A percentile compares a stretch with the other conserved stretches of the same genome.
Evolutionary conservation across 2,888 invertebrate species (phyloP).

Genomic region (Cyclophora albipunctata): DNA sequence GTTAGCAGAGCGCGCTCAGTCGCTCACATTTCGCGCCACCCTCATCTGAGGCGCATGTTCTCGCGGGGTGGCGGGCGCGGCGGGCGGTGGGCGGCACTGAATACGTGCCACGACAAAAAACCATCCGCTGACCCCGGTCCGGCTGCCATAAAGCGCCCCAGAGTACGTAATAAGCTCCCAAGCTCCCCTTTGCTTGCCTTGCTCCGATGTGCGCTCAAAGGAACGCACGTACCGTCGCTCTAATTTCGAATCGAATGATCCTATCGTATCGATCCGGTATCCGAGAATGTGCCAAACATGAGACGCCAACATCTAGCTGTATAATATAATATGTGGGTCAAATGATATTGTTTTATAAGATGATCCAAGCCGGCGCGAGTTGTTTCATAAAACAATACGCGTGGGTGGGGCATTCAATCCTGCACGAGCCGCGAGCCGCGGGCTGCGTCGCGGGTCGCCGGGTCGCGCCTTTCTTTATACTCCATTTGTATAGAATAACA

Average conservation of each 20-base stretch:
- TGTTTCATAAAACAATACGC: not conserved
- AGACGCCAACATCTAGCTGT: conserved; percentile 5
- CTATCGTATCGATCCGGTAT: conserved; percentile 17
- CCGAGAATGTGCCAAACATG: conserved; percentile 14
- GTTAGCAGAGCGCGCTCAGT: conserved; percentile 17
- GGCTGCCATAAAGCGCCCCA: conserved; percentile 55
- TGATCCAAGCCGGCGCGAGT: not conserved
- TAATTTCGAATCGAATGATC: conserved; percentile 53
- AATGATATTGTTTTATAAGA: conserved; percentile 11
- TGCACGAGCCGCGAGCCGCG: too few relatives aligned
- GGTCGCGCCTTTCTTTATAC: too few relatives aligned
- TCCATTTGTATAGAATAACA: too few relatives aligned
- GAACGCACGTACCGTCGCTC: conserved; percentile 59
- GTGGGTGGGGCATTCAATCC: not conserved
- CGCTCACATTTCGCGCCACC: conserved; percentile 26
- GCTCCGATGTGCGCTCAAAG: conserved; percentile 54
- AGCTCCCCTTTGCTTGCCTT: conserved; percentile 51
- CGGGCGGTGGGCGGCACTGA: conserved; percentile 18
- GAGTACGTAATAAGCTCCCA: conserved; percentile 44
- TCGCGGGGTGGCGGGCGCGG: conserved; percentile 33
- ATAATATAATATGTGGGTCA: conserved; percentile 21
- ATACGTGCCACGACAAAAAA: conserved; percentile 66
- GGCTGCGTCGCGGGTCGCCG: too few relatives aligned
- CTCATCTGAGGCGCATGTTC: conserved; percentile 34
- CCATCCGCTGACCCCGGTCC: conserved; percentile 58